These are phyloP conservation scores for Epiblema foenella DNA, from an alignment of 2,888 invertebrate genomes.

Conservation along the genomic window DNA sequence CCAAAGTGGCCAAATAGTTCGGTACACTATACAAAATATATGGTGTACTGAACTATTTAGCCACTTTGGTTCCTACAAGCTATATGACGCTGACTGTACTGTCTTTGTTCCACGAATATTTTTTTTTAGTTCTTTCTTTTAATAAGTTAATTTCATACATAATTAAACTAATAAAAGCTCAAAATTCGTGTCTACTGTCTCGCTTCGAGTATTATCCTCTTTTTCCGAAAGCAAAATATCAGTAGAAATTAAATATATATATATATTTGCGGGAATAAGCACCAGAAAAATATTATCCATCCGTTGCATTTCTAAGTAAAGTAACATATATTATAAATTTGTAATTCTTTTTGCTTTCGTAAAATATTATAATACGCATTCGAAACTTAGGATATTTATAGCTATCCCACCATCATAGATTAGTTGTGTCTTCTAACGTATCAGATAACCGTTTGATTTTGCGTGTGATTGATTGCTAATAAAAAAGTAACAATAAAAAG, in stretches of 20 bases:
- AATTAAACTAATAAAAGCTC: neutral
- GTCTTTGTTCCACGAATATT: no score
- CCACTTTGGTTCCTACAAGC: no score
- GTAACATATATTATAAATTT: neutral
- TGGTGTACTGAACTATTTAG: no score
- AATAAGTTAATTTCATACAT: no score
- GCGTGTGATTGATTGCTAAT: slow-evolving; percentile 10
- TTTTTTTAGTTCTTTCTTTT: no score
- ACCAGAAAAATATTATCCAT: no score
- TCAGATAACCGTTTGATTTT: slow-evolving; percentile 17
- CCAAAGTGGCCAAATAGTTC: no score
- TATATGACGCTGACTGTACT: no score
- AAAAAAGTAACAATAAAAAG: neutral
- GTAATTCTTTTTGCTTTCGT: neutral
- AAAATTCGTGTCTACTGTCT: neutral
- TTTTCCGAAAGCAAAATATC: slow-evolving; percentile 3
- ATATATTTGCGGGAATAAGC: no score
- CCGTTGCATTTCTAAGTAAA: neutral
- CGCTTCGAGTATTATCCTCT: neutral
- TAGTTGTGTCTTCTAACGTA: slow-evolving; percentile 8
- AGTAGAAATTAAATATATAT: no score
- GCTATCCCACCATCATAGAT: slow-evolving; percentile 8
- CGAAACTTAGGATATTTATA: neutral
- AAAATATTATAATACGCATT: neutral
- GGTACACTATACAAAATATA: no score